Evolutionary conservation across 2,113 vertebrate species (phyloP).

Genomic region (Ammodytes dubius): DNA sequence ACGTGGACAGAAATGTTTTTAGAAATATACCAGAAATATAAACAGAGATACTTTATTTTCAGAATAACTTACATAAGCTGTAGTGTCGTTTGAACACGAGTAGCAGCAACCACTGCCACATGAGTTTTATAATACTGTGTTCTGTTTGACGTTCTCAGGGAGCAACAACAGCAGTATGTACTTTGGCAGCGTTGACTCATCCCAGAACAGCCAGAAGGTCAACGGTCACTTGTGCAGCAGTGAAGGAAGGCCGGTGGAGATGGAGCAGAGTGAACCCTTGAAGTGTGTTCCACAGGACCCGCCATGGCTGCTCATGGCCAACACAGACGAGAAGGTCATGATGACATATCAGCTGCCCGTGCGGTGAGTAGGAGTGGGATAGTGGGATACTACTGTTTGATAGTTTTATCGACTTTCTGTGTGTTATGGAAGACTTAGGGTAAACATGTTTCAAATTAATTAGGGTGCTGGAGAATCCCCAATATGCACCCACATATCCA

Average conservation of each 20-base stretch:
- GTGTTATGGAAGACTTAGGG: constrained; percentile 8
- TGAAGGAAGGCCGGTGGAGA: constrained; percentile 48
- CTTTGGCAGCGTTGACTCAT: constrained; percentile 94
- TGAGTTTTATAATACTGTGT: neutral
- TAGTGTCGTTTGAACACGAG: neutral
- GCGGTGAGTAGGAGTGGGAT: constrained; percentile 83
- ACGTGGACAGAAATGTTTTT: neutral
- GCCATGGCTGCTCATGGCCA: constrained; percentile 89
- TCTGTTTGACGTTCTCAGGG: constrained; percentile 71
- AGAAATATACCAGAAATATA: neutral
- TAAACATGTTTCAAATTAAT: neutral
- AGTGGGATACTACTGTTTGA: neutral
- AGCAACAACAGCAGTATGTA: constrained; percentile 94
- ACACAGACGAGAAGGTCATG: constrained; percentile 89
- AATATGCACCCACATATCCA: too few species aligned
- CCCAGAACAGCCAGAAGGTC: constrained; percentile 89
- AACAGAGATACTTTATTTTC: neutral
- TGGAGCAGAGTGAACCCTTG: constrained; percentile 78
- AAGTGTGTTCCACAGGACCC: constrained; percentile 89
- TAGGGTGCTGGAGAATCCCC: too few species aligned
- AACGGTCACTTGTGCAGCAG: constrained; percentile 60
- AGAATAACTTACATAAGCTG: neutral
- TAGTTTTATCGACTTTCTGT: constrained; percentile 24
- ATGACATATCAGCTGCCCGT: constrained; percentile 94
- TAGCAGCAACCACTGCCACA: too few species aligned